Conservation (phyloP, 2,797 vertebrate genomes). For the Pteropus rufus region DNA sequence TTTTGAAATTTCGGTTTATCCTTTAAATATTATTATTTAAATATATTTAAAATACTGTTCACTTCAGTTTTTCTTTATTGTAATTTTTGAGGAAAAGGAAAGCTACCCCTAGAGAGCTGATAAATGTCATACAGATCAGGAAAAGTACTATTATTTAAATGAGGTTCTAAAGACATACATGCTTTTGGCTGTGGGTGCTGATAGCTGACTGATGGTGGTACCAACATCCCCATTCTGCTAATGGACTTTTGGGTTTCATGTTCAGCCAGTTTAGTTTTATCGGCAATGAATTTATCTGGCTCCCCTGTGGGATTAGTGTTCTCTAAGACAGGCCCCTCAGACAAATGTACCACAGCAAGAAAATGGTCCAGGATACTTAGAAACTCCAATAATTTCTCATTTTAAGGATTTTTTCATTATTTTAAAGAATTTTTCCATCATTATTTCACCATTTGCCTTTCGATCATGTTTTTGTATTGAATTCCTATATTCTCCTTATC, state of each 20-base stretch:
- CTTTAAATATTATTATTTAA: conserved; percentile 2
- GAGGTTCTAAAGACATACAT: not conserved
- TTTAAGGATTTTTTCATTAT: conserved; percentile 25
- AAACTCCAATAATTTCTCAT: not conserved
- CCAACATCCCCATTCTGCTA: not conserved
- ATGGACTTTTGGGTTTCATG: not conserved
- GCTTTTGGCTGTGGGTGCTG: not conserved
- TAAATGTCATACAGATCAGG: not conserved
- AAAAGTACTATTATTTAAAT: not conserved
- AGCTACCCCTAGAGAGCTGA: not conserved
- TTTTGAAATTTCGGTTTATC: conserved; percentile 13
- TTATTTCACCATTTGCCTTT: not conserved
- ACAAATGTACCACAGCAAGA: not conserved
- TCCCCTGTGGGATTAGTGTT: not conserved
- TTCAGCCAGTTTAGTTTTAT: conserved; percentile 2
- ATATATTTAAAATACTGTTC: not conserved
- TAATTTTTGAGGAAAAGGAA: not conserved
- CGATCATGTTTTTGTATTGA: conserved; percentile 8
- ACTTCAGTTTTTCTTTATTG: conserved; percentile 11
- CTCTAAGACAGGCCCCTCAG: not conserved
- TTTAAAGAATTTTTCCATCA: not conserved
- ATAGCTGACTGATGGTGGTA: not conserved
- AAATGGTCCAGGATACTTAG: not conserved
- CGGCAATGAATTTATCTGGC: not conserved
- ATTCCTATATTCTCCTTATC: conserved; percentile 13